These are phyloP conservation scores for Stegostoma tigrinum DNA, from an alignment of 2,113 vertebrate genomes.

Conservation along the genomic window DNA sequence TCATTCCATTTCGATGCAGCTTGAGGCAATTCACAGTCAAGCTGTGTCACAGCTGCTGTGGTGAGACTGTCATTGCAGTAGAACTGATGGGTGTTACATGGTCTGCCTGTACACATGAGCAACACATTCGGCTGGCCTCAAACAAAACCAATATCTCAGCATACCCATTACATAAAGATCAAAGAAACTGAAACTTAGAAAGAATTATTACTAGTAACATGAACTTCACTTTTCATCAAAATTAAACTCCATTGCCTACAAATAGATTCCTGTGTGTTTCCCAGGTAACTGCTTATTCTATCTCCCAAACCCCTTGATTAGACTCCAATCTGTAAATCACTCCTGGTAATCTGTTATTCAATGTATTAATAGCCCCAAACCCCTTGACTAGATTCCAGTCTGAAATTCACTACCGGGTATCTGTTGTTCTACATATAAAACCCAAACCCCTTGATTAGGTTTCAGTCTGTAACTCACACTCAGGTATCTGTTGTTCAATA, in stretches of 20 bases:
- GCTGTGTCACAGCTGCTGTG: not conserved
- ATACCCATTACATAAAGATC: not conserved
- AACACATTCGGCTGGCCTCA: not conserved
- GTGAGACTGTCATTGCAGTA: not conserved
- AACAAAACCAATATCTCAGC: not conserved
- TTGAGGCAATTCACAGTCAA: not conserved
- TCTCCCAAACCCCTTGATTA: not conserved
- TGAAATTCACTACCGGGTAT: no score
- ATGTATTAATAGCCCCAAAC: no score
- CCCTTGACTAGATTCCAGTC: no score
- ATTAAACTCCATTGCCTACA: not conserved
- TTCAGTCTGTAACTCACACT: no score
- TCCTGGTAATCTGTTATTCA: no score
- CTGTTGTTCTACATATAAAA: no score
- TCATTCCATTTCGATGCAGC: not conserved
- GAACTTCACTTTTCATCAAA: not conserved
- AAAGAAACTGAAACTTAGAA: not conserved
- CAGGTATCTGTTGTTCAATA: no score
- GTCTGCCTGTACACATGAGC: not conserved
- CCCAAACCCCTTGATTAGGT: no score
- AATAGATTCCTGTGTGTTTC: no score
- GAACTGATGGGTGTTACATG: not conserved
- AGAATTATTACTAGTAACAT: not conserved
- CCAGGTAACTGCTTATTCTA: no score
- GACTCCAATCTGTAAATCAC: no score